Conservation (phyloP, 1,140 invertebrate genomes). For the Dufourea novaeangliae region DNA sequence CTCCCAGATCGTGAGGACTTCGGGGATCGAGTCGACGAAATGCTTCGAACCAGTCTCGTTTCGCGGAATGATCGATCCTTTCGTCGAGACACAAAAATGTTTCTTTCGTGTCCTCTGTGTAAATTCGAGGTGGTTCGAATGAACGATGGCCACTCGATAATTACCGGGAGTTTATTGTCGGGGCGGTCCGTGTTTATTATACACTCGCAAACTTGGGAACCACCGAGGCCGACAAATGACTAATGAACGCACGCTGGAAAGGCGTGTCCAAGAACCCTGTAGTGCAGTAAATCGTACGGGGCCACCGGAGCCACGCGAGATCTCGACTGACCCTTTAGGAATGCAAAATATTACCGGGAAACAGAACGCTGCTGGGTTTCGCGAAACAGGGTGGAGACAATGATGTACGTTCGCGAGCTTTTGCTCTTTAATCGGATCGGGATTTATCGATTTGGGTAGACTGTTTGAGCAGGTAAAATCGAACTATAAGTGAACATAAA, state of each 20-base stretch:
- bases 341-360: constrained; percentile 38
- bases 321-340: constrained; percentile 20
- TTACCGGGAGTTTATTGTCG: constrained; percentile 5
- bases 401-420: background rate
- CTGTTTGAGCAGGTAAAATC: too few relatives aligned
- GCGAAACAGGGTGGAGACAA: background rate
- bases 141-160: background rate
- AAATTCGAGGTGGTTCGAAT: constrained; percentile 3
- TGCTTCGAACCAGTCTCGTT: background rate
- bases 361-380: background rate
- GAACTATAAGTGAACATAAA: too few relatives aligned
- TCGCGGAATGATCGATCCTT: background rate
- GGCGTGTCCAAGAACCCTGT: constrained; percentile 52
- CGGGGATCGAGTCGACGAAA: constrained; percentile 26
- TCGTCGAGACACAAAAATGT: too few relatives aligned
- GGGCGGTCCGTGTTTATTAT: constrained; percentile 31
- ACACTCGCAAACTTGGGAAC: constrained; percentile 48
- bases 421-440: background rate
- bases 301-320: constrained; percentile 37
- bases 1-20: background rate
- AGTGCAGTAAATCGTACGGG: constrained; percentile 50
- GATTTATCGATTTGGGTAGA: background rate
- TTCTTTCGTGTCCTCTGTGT: background rate
- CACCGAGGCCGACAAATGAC: constrained; percentile 47
- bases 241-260: constrained; percentile 48